Percentiles rank a stretch among this genome's conserved stretches.
Evolutionary conservation across 2,888 invertebrate species (phyloP).

Genomic region (Cephalotes varians): DNA sequence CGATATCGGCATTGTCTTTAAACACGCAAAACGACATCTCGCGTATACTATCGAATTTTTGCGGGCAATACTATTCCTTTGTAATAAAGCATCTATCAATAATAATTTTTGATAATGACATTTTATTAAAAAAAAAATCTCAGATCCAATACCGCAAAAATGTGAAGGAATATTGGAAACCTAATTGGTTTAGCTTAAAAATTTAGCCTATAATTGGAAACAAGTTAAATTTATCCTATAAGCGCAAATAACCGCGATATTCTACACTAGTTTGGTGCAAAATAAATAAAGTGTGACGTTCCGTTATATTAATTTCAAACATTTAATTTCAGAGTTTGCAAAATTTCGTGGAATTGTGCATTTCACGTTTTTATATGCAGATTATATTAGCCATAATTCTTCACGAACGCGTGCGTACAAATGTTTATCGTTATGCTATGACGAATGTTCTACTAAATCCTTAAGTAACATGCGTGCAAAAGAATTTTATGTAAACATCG

Average conservation of each 20-base stretch:
- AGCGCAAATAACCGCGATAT: background rate
- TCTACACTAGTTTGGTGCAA: background rate
- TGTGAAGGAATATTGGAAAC: background rate
- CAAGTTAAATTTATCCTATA: background rate
- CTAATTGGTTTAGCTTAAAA: no score
- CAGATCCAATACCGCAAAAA: background rate
- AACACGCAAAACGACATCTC: background rate
- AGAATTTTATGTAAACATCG: slow-evolving; percentile 11
- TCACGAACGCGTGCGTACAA: slow-evolving; percentile 8
- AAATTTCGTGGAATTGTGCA: slow-evolving; percentile 37
- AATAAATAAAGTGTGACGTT: slow-evolving; percentile 14
- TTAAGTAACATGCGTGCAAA: slow-evolving; percentile 12
- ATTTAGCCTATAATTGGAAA: background rate
- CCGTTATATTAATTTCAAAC: slow-evolving; percentile 12
- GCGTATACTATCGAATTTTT: slow-evolving; percentile 1
- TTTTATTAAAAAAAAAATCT: background rate
- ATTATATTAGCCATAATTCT: slow-evolving; percentile 44
- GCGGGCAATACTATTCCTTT: background rate
- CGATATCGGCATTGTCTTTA: background rate
- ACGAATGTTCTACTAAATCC: slow-evolving; percentile 29
- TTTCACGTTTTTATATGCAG: slow-evolving; percentile 32
- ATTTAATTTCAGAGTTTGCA: slow-evolving; percentile 25
- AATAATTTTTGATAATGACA: background rate
- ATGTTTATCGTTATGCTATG: slow-evolving; percentile 28
- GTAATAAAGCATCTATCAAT: background rate